Evolutionary conservation across 2,797 vertebrate genomes (phyloP).

Genomic region (Fundulus diaphanus): DNA sequence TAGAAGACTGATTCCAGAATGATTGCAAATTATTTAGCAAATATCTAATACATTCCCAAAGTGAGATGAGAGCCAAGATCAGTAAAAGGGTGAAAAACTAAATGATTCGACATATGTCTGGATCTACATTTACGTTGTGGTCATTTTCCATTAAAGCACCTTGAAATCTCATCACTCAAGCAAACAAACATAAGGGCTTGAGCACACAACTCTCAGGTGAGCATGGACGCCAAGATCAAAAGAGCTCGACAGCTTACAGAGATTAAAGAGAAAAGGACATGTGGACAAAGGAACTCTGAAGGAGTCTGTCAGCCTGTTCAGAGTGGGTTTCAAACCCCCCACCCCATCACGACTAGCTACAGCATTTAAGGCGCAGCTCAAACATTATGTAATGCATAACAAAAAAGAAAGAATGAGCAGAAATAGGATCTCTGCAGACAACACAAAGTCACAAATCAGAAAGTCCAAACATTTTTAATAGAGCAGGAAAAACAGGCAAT

Average conservation of each 20-base stretch:
- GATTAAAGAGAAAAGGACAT: constrained; percentile 54
- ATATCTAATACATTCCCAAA: not conserved
- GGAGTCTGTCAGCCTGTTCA: constrained; percentile 31
- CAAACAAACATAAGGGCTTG: constrained; percentile 14
- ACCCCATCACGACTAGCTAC: constrained; percentile 5
- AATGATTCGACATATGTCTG: constrained; percentile 8
- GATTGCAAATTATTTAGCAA: not conserved
- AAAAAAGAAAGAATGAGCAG: not conserved
- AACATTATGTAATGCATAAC: constrained; percentile 24
- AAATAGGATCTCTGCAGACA: not conserved
- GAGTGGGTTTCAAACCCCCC: constrained; percentile 15
- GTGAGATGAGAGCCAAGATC: not conserved
- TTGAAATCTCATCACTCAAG: constrained; percentile 20
- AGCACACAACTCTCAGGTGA: constrained; percentile 42
- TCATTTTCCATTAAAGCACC: constrained; percentile 42
- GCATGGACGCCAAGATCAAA: constrained; percentile 42
- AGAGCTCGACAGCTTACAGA: constrained; percentile 35
- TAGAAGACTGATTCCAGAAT: not conserved
- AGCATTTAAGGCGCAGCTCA: constrained; percentile 23
- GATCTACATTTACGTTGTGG: constrained; percentile 21
- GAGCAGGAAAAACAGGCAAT: too few species aligned
- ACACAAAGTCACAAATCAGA: constrained; percentile 9
- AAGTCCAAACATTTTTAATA: not conserved
- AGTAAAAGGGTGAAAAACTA: not conserved
- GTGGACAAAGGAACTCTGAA: constrained; percentile 37